Conservation (phyloP, 2,797 vertebrate species). For the Squalus acanthias region DNA sequence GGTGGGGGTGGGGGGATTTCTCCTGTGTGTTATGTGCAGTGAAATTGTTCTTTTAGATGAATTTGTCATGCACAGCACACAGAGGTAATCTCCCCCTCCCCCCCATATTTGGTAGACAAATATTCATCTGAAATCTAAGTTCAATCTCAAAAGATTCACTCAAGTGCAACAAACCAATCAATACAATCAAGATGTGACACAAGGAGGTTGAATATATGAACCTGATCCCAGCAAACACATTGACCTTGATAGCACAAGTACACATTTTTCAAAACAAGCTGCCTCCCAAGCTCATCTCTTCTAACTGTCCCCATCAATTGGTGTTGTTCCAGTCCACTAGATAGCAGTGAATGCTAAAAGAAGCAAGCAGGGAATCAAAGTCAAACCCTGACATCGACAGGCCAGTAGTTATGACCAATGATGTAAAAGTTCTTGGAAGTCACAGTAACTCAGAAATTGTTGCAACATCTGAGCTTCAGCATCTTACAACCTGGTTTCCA, state of each 20-base stretch:
- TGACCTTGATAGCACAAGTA: background rate
- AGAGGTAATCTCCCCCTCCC: background rate
- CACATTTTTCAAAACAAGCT: background rate
- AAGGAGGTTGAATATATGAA: background rate
- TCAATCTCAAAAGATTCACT: background rate
- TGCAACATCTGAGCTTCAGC: background rate
- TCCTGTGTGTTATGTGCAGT: background rate
- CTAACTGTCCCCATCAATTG: background rate
- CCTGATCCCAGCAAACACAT: background rate
- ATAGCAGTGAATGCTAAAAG: background rate
- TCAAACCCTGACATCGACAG: background rate
- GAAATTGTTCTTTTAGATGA: background rate
- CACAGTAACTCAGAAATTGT: background rate
- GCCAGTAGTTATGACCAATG: background rate
- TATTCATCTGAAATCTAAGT: background rate
- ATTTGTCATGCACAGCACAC: background rate
- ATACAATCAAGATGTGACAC: background rate
- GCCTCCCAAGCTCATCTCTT: background rate
- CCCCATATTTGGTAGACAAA: background rate
- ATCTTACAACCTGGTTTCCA: background rate
- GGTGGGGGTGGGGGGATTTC: background rate
- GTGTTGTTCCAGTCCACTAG: background rate
- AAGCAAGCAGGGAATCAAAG: background rate
- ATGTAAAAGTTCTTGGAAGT: background rate
- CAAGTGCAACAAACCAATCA: background rate